Conservation (phyloP, 2,797 vertebrate species). For the Lacerta bilineata region DNA sequence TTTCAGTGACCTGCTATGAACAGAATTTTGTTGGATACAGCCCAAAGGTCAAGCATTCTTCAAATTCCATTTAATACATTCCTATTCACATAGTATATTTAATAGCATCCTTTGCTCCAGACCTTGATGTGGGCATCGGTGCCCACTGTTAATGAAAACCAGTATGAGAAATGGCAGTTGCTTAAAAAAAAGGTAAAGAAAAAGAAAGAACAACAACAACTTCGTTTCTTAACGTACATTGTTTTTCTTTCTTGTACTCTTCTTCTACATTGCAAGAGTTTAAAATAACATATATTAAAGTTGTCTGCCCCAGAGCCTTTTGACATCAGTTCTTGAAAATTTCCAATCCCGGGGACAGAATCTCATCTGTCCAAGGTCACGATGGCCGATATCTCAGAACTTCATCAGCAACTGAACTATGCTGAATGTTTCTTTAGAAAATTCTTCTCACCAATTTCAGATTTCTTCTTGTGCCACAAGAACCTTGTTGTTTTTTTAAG, state of each 20-base stretch:
- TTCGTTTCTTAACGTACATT: not conserved
- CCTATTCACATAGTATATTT: conserved; percentile 22
- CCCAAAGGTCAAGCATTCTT: too few species aligned
- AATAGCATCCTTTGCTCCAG: conserved; percentile 32
- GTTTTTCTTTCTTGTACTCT: not conserved
- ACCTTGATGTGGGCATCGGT: conserved; percentile 55
- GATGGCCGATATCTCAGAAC: rapidly evolving
- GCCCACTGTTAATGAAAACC: conserved; percentile 57
- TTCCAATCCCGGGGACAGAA: conserved; percentile 5
- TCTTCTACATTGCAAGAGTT: not conserved
- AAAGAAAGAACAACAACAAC: too few species aligned
- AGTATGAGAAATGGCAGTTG: conserved; percentile 16
- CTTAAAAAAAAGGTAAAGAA: not conserved
- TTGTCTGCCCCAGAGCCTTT: conserved; percentile 3
- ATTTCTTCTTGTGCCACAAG: not conserved
- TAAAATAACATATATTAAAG: conserved; percentile 36
- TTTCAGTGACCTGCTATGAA: too few species aligned
- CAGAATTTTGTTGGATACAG: too few species aligned
- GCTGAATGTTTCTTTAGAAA: not conserved
- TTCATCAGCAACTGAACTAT: not conserved
- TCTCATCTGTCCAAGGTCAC: conserved; percentile 26
- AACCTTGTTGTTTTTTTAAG: not conserved
- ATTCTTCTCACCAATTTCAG: not conserved
- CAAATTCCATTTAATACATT: conserved; percentile 12
- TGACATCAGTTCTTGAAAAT: conserved; percentile 32